phyloP scores from a whole-genome alignment of 1,140 invertebrate species.

The Agraylea sexmaculata region DNA sequence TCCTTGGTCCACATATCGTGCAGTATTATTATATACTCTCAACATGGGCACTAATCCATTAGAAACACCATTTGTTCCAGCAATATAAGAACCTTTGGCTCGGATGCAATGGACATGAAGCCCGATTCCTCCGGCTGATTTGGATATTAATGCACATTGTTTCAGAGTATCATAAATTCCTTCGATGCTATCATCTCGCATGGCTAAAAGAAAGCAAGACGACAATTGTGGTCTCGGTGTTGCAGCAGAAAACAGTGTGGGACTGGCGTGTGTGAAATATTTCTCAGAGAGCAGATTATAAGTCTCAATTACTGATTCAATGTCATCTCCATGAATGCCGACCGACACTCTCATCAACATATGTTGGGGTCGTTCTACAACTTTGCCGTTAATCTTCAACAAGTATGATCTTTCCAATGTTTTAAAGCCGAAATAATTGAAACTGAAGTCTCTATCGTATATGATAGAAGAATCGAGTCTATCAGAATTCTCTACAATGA shows the following conservation, averaged over 20 bases:
- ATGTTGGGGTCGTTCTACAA: conserved; percentile 93
- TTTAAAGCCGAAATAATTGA: conserved; percentile 99
- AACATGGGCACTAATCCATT: conserved; percentile 98
- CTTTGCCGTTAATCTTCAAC: conserved; percentile 86
- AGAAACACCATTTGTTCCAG: conserved; percentile 88
- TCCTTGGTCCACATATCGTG: conserved; percentile 95
- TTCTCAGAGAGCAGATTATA: conserved; percentile 93
- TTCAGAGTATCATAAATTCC: conserved; percentile 95
- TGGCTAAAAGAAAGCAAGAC: conserved; percentile 91
- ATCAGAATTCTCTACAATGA: conserved; percentile 82
- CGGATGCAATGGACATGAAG: conserved; percentile 94
- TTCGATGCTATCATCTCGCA: conserved; percentile 94
- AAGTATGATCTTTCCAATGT: conserved; percentile 94
- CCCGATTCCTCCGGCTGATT: conserved; percentile 95
- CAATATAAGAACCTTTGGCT: conserved; percentile 82
- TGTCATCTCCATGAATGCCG: conserved; percentile 91
- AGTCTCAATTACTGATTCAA: conserved; percentile 89
- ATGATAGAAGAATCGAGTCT: conserved; percentile 91
- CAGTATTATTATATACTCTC: conserved; percentile 91
- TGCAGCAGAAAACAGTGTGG: conserved; percentile 92
- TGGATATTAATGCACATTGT: conserved; percentile 92
- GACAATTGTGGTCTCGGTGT: conserved; percentile 87
- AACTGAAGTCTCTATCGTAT: conserved; percentile 93
- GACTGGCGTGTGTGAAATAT: conserved; percentile 97
- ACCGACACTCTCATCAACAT: conserved; percentile 98